Percentiles rank a stretch among this genome's conserved stretches.
Conservation (phyloP, 2,113 vertebrate species). For the Mesocricetus auratus region DNA sequence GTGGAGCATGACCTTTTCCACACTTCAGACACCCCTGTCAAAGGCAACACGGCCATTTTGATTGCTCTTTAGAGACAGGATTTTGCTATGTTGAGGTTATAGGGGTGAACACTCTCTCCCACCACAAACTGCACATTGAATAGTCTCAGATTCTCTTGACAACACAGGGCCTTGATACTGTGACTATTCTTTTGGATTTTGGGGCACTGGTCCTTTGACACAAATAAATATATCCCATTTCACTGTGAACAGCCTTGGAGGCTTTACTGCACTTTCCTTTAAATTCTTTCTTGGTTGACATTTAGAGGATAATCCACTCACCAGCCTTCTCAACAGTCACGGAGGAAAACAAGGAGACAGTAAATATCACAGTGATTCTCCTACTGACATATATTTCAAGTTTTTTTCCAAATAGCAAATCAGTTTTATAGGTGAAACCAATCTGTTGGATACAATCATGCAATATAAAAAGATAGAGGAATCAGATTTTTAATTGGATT, state of each 20-base stretch:
- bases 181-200: background rate
- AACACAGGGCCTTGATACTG: background rate
- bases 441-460: background rate
- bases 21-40: background rate
- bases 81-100: background rate
- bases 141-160: background rate
- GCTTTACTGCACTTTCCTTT: background rate
- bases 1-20: background rate
- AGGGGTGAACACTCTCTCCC: too few species aligned
- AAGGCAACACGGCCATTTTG: background rate
- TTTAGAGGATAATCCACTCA: conserved; percentile 37
- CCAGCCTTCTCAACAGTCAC: background rate
- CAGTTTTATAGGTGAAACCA: background rate
- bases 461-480: background rate
- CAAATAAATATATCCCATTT: background rate
- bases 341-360: background rate
- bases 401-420: conserved; percentile 8
- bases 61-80: background rate
- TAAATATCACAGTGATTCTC: conserved; percentile 36
- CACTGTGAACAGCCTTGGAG: background rate
- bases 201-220: background rate
- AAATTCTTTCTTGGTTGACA: conserved; percentile 37
- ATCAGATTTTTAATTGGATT: background rate
- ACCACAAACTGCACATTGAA: background rate
- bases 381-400: background rate